phyloP scores from a whole-genome alignment of 2,888 invertebrate genomes.

The Aethes cnicana region DNA sequence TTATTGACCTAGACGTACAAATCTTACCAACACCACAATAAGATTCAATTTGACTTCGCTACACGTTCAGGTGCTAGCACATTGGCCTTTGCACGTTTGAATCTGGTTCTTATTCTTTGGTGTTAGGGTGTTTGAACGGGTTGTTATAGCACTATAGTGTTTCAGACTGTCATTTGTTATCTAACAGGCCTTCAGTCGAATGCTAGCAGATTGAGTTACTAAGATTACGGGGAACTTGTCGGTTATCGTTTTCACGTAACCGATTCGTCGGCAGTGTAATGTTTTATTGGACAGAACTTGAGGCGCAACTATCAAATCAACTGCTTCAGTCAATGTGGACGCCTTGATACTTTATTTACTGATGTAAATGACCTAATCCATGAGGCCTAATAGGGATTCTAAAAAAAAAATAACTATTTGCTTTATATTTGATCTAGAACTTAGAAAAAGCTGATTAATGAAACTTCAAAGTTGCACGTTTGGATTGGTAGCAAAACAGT shows the following conservation, averaged over 20 bases:
- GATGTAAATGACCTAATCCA: no score
- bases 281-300: slow-evolving; percentile 3
- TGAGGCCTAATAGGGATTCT: no score
- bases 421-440: no score
- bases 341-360: no score
- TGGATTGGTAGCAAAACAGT: no score
- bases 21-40: neutral
- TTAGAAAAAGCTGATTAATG: neutral
- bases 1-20: slow-evolving; percentile 28
- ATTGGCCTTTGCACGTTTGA: neutral
- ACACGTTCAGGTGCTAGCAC: no score
- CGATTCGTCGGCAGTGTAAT: neutral
- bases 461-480: neutral
- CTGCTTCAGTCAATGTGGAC: no score
- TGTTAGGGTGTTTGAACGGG: slow-evolving; percentile 1
- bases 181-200: slow-evolving; percentile 24
- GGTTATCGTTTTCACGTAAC: slow-evolving; percentile 4
- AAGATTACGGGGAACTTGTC: slow-evolving; percentile 15
- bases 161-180: slow-evolving; percentile 20
- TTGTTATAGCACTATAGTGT: neutral
- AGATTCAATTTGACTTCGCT: neutral
- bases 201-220: slow-evolving; percentile 24
- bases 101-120: neutral
- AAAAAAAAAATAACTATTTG: no score
- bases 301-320: no score